Base-by-base conservation (phyloP, 1,140 invertebrate genomes). In the Drosophila fuyamai region DNA sequence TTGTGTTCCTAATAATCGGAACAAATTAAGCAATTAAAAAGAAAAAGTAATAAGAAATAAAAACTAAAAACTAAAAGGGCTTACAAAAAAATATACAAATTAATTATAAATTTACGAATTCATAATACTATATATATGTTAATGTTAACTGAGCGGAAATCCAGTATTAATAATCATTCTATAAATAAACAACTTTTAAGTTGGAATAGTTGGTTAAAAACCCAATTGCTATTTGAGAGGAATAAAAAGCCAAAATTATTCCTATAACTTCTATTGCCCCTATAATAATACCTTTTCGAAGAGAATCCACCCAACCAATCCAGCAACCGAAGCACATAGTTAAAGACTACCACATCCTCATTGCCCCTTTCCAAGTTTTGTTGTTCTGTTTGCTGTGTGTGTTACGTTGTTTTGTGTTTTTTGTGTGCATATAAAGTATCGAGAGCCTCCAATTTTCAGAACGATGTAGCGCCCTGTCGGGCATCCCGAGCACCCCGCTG, bases 381-480 rank as follows among this genome's bases (percentile, higher is more conserved):
- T 59, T 70, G 44, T 67, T 63, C 38, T 58, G 62, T 63, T 63
- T 67, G 51, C 71, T 73, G 41, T 78, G 65, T 86, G 54, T 55
- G 29, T 32, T 32, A 7, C 29, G 18, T 47, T 47, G 62, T 63
- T 60, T 77, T 59, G 75, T 46, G 60, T 77, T 65, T 79, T 76
- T 77, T 72, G 82, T 85, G 79, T 78, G 63, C 73, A 80, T 83
- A 84, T 88, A 89, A 89, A 85, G 83, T 89, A 89, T 89, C 84
- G 62, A 90, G 43, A 89, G 81, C 75, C 78, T 90, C 79, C 86
- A 89, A 68, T 92, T 92, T 51, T 70, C 92, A 92, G 92, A 92
- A 91, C 92, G 93, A 90, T 94, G 93, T 91, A 94, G 93, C 76
- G 93, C 93, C 77, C 93, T 94, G 84, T 93, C 93, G 70, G 93